These are phyloP conservation scores for Perca schrenkii DNA, from an alignment of 2,113 vertebrate species.

Conservation along the genomic window DNA sequence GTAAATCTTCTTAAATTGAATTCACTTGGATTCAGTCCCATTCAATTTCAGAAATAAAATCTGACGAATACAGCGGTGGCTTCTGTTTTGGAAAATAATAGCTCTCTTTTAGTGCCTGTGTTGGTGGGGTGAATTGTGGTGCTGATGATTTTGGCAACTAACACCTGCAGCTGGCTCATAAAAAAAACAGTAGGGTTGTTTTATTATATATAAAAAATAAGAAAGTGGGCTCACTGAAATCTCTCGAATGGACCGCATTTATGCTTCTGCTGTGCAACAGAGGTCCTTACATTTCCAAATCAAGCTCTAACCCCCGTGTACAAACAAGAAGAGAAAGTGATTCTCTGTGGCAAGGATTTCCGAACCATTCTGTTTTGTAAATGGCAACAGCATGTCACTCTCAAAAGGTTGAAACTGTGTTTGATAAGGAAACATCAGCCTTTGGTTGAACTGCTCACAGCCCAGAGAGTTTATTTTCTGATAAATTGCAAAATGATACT, in stretches of 20 bases:
- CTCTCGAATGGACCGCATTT: background rate
- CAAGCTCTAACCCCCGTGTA: background rate
- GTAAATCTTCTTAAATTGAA: conserved; percentile 75
- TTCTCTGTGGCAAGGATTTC: background rate
- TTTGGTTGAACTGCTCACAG: background rate
- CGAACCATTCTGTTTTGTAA: background rate
- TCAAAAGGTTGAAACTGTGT: background rate
- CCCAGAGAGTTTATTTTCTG: background rate
- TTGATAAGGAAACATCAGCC: background rate
- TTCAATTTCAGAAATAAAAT: conserved; percentile 38
- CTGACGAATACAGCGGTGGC: conserved; percentile 10
- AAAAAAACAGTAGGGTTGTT: conserved; percentile 43
- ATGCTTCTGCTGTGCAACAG: conserved; percentile 10
- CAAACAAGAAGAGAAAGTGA: conserved; percentile 9
- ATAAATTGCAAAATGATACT: background rate
- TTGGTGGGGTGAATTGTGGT: conserved; percentile 33
- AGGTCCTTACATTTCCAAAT: conserved; percentile 36
- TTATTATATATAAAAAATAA: conserved; percentile 21
- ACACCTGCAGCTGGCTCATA: conserved; percentile 46
- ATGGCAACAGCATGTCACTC: background rate
- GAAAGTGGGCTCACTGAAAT: conserved; percentile 12
- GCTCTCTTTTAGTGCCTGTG: conserved; percentile 2
- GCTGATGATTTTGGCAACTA: conserved; percentile 36
- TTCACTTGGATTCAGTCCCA: conserved; percentile 63
- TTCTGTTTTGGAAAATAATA: conserved; percentile 42